Evolutionary conservation across 1,140 invertebrate genomes (phyloP), one percentile per base, ranked within the genome.

Genomic region (Drosophila orena): DNA sequence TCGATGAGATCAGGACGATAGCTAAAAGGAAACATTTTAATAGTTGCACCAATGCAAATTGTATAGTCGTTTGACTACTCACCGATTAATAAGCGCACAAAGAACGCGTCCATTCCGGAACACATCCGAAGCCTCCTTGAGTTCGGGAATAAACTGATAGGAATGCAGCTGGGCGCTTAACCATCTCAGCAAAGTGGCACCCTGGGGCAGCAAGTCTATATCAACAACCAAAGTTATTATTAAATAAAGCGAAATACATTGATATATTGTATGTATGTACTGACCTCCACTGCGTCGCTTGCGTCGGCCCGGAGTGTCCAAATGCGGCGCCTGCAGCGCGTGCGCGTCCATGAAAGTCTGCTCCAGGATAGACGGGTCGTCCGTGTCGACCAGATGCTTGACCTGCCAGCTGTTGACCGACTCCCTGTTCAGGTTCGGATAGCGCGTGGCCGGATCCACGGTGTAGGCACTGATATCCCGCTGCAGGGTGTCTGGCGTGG

Each of bases 401-500:
- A 95, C 94, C 92, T 97, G 96, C 74, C 83, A 92, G 30, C 86
- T 81, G 69, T 93, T 90, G 64, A 94, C 94, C 3, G 93, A 93
- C 2, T 86, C 93, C 11, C 94, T 93, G 91, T 95, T 95, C 11
- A 95, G 90, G 79, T 95, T 95, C 0, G 94, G 94, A 89, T 95
- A 95, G 73, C 97, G 94, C 17, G 97, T 97, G 40, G 95, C 95
- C 4, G 98, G 98, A 92, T 99, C 97, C 4, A 99, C 93, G 0
- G 97, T 98, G 92, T 98, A 99, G 5, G 96, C 94, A 54, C 95
- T 95, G 79, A 96, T 96, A 93, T 98, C 97, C 83, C 98, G 96
- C 81, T 96, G 96, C 17, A 99, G 93, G 91, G 99, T 99, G 92
- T 99, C 98, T 0, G 98, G 98, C 0, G 98, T 99, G 0, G 98